phyloP scores from a whole-genome alignment of 2,888 invertebrate species.

The Phragmatobia fuliginosa region DNA sequence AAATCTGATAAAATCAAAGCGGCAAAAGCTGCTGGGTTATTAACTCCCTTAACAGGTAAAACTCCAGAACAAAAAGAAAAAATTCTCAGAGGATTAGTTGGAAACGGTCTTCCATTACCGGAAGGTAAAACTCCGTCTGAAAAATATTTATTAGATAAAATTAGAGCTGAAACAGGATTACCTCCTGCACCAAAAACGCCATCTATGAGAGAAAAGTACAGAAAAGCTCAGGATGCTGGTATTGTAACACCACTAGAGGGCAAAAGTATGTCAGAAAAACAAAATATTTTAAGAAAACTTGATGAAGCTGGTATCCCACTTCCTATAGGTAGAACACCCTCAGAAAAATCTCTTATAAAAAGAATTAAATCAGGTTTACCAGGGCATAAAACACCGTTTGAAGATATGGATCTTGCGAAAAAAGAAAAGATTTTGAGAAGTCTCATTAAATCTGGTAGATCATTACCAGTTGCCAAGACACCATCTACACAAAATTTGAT shows the following conservation, averaged over 20 bases:
- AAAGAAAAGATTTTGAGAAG: constrained; percentile 9
- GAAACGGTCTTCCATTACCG: constrained; percentile 36
- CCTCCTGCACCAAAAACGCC: constrained; percentile 55
- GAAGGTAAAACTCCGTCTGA: constrained; percentile 44
- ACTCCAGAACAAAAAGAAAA: constrained; percentile 30
- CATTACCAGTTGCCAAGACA: constrained; percentile 4
- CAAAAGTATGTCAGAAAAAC: constrained; percentile 35
- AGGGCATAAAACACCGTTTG: not conserved
- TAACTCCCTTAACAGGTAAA: constrained; percentile 13
- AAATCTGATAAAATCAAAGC: constrained; percentile 23
- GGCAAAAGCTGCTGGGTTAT: constrained; percentile 16
- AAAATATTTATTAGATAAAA: constrained; percentile 35
- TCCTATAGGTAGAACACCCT: constrained; percentile 9
- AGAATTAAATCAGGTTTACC: constrained; percentile 4
- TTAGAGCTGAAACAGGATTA: constrained; percentile 22
- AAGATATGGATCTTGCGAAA: constrained; percentile 18
- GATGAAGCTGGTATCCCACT: constrained; percentile 5
- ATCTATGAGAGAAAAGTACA: constrained; percentile 56
- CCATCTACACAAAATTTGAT: not conserved
- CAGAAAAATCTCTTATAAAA: constrained; percentile 10
- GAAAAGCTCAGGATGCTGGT: constrained; percentile 54
- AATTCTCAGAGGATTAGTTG: constrained; percentile 28
- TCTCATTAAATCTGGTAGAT: constrained; percentile 5
- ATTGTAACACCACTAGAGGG: constrained; percentile 42
- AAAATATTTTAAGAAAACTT: constrained; percentile 11